These are phyloP conservation scores for Stenolophus ochropezus DNA, from an alignment of 2,888 invertebrate genomes.

Conservation along the genomic window DNA sequence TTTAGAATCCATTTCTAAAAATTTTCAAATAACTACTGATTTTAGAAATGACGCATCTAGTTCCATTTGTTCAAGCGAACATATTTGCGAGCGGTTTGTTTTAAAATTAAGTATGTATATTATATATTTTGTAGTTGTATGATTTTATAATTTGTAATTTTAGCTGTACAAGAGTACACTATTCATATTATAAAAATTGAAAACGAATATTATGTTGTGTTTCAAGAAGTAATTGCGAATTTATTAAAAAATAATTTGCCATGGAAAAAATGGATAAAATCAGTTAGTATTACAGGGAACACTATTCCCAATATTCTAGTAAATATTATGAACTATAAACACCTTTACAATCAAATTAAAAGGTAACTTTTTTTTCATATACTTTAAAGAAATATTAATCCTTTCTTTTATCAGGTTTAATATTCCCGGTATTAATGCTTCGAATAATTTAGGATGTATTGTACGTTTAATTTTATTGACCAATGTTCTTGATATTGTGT, in stretches of 20 bases:
- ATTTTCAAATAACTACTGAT: background rate
- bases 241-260: constrained; percentile 25
- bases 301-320: constrained; percentile 48
- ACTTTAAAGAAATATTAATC: background rate
- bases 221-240: constrained; percentile 49
- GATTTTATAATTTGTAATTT: background rate
- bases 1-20: background rate
- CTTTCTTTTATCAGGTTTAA: constrained; percentile 4
- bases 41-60: background rate
- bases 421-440: constrained; percentile 41
- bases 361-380: constrained; percentile 18
- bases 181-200: constrained; percentile 51
- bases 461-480: constrained; percentile 47
- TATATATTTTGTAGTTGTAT: background rate
- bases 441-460: constrained; percentile 57
- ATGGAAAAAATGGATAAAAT: constrained; percentile 33
- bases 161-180: constrained; percentile 14
- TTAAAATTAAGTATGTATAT: constrained; percentile 31
- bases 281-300: background rate
- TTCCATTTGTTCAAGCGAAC: constrained; percentile 31
- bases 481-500: constrained; percentile 27
- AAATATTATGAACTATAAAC: constrained; percentile 26
- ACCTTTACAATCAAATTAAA: constrained; percentile 42
- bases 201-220: constrained; percentile 38
- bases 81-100: constrained; percentile 40